These are phyloP conservation scores for Colaptes auratus DNA, from an alignment of 2,113 vertebrate genomes.

Conservation along the genomic window DNA sequence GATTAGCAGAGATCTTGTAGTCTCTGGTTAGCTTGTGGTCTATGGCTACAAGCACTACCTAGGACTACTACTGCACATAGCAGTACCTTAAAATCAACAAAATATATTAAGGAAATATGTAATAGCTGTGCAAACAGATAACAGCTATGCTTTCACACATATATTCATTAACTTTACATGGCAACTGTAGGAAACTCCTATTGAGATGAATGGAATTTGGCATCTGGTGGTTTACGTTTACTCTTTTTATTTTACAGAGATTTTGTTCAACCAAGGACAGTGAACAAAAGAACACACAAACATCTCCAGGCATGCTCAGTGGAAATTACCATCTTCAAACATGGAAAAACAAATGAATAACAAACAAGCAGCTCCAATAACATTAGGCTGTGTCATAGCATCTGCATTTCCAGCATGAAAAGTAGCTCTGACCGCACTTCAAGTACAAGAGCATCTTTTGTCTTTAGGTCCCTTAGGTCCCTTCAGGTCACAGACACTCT, in stretches of 20 bases:
- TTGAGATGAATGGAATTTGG: neutral
- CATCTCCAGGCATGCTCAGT: neutral
- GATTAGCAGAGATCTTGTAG: neutral
- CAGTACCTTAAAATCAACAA: neutral
- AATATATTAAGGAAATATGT: neutral
- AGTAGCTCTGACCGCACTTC: neutral
- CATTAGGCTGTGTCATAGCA: slow-evolving; percentile 49
- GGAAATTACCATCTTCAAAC: slow-evolving; percentile 33
- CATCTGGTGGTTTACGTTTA: neutral
- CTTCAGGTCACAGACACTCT: neutral
- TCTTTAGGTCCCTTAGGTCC: neutral
- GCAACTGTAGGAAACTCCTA: neutral
- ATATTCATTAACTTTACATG: neutral
- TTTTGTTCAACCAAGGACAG: neutral
- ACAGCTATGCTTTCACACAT: neutral
- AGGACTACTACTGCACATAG: neutral
- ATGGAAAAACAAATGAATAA: slow-evolving; percentile 27
- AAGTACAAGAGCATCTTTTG: neutral
- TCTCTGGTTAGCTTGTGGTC: no score
- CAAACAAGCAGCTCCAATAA: neutral
- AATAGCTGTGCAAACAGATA: neutral
- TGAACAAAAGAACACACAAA: neutral
- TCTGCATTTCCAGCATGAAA: slow-evolving; percentile 45
- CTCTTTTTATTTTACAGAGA: neutral
- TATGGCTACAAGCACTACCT: neutral